Conservation (phyloP, 2,113 vertebrate species). For the Procapra przewalskii region DNA sequence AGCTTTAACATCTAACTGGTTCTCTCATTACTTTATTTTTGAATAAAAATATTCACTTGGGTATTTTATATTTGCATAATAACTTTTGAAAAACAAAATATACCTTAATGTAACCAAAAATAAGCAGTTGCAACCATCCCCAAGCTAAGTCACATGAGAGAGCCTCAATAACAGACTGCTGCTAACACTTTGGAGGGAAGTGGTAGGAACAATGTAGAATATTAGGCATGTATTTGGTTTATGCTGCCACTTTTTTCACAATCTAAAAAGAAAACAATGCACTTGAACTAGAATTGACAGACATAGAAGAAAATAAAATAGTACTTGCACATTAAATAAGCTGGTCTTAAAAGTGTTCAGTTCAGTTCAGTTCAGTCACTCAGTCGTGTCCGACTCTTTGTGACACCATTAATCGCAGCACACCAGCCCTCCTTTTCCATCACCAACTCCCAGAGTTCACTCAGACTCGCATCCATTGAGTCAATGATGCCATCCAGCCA, state of each 20-base stretch:
- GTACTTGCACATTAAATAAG: neutral
- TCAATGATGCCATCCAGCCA: too few species aligned
- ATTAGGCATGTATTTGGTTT: neutral
- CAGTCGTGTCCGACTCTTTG: too few species aligned
- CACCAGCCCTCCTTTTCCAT: too few species aligned
- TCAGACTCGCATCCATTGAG: too few species aligned
- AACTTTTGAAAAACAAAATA: neutral
- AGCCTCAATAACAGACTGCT: neutral
- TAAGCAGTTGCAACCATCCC: neutral
- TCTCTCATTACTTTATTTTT: neutral
- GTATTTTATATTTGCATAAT: neutral
- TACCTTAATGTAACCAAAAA: neutral
- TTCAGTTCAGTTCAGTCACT: too few species aligned
- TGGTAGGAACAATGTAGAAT: neutral
- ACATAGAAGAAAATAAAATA: neutral
- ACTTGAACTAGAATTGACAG: neutral
- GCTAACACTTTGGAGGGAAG: neutral
- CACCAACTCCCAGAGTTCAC: too few species aligned
- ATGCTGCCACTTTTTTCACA: neutral
- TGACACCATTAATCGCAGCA: too few species aligned
- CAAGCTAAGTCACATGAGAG: neutral
- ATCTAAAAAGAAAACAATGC: neutral
- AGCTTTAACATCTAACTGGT: neutral
- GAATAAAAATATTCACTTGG: neutral
- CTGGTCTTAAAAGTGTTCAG: neutral